A percentile compares a stretch with the other conserved stretches of the same genome.
Evolutionary conservation across 2,113 vertebrate genomes (phyloP).

Genomic region (Hyaena hyaena): DNA sequence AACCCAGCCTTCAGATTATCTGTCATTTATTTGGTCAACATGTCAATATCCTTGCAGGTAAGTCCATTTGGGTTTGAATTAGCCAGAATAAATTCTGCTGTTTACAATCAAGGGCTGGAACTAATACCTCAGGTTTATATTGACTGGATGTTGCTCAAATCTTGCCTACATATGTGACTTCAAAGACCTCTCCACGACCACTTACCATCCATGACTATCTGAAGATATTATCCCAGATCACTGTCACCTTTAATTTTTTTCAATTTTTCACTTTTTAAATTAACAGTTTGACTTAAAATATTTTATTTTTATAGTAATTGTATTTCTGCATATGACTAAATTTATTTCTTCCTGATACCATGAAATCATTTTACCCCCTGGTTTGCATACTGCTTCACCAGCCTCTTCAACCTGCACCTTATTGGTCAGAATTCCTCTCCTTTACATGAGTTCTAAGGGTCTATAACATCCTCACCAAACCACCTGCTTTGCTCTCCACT

Average conservation of each 20-base stretch:
- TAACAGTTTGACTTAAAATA: slow-evolving; percentile 38
- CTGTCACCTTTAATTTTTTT: background rate
- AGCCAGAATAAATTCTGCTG: background rate
- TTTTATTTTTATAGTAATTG: slow-evolving; percentile 19
- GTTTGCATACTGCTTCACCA: background rate
- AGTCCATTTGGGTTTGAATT: background rate
- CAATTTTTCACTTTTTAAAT: background rate
- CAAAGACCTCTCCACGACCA: background rate
- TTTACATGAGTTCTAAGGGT: background rate
- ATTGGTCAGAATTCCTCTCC: background rate
- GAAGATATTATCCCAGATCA: slow-evolving; percentile 10
- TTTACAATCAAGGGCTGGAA: background rate
- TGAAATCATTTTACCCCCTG: background rate
- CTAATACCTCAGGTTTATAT: background rate
- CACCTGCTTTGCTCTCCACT: background rate
- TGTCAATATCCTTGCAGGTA: background rate
- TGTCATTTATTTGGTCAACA: background rate
- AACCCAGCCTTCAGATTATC: background rate
- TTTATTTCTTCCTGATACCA: background rate
- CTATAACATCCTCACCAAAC: background rate
- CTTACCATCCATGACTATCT: background rate
- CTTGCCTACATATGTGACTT: background rate
- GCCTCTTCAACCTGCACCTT: background rate
- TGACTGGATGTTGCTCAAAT: background rate
- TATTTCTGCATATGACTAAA: background rate